These are phyloP conservation scores for Camponotus floridanus DNA, from an alignment of 1,140 invertebrate genomes.

Conservation along the genomic window DNA sequence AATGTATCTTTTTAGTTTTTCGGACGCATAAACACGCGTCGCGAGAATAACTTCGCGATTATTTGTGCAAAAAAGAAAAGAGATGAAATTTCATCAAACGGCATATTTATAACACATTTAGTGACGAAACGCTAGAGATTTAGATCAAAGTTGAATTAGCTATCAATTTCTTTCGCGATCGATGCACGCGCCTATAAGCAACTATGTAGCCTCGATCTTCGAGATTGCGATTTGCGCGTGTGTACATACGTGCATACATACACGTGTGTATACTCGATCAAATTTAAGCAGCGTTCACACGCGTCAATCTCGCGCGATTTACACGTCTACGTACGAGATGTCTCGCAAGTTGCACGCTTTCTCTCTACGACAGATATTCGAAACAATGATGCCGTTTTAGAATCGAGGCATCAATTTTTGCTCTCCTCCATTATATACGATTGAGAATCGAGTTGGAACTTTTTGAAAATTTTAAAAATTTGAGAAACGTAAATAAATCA, in stretches of 20 bases:
- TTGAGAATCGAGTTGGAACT: neutral
- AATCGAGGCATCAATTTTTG: neutral
- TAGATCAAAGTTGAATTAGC: neutral
- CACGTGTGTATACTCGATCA: slow-evolving; percentile 37
- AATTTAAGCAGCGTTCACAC: slow-evolving; percentile 36
- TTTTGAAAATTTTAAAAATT: slow-evolving; percentile 2
- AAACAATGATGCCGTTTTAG: neutral
- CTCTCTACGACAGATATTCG: slow-evolving; percentile 7
- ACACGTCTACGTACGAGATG: slow-evolving; percentile 29
- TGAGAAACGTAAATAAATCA: neutral
- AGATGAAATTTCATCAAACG: neutral
- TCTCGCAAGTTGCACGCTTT: slow-evolving; percentile 41
- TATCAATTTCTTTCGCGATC: slow-evolving; percentile 49
- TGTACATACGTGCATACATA: neutral
- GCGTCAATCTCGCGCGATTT: slow-evolving; percentile 23
- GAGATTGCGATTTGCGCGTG: neutral
- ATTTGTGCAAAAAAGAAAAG: neutral
- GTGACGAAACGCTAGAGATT: neutral
- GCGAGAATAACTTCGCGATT: neutral
- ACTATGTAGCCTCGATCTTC: slow-evolving; percentile 47
- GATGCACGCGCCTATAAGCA: slow-evolving; percentile 36
- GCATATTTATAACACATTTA: neutral
- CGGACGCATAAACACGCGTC: neutral
- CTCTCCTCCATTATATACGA: neutral
- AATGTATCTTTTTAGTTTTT: neutral